A percentile compares a stretch with the other conserved stretches of the same genome.
Evolutionary conservation across 92 coral and sea anemone species (phyloP).

Genomic region (Virgularia gustaviana): DNA sequence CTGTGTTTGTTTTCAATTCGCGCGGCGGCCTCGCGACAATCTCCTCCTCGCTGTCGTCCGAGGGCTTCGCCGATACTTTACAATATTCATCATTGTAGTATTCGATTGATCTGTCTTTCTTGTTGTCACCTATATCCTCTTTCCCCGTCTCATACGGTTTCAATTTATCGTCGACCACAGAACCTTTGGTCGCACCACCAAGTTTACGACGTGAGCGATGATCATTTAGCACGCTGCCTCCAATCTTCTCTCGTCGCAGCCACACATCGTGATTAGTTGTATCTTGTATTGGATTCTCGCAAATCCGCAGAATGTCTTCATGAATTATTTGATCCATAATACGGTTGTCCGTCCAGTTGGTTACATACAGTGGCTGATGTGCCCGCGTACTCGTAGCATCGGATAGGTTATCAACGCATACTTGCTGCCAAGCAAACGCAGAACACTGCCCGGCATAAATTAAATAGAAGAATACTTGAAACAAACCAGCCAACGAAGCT

Average conservation of each 20-base stretch:
- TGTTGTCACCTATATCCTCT: conserved; percentile 1
- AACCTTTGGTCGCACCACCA: too few relatives aligned
- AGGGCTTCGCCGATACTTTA: conserved; percentile 6
- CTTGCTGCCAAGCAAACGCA: conserved; percentile 4
- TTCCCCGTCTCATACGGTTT: background rate
- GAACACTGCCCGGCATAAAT: conserved; percentile 18
- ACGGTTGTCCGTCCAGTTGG: too few relatives aligned
- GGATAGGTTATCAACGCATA: conserved; percentile 5
- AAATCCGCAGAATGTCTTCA: conserved; percentile 11
- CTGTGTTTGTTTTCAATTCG: conserved; percentile 20
- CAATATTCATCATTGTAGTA: conserved; percentile 30
- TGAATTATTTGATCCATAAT: background rate
- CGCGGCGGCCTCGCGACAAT: background rate
- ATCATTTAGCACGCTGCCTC: background rate
- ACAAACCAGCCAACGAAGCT: background rate
- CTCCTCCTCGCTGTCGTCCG: background rate
- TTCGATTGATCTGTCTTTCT: conserved; percentile 17
- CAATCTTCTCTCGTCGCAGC: conserved; percentile 11
- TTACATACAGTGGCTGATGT: too few relatives aligned
- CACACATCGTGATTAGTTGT: conserved; percentile 2
- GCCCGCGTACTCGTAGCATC: background rate
- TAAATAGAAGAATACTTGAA: background rate
- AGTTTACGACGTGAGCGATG: conserved; percentile 18
- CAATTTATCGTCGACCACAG: conserved; percentile 24
- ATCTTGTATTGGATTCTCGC: conserved; percentile 29